Evolutionary conservation across 2,888 invertebrate species (phyloP).

Genomic region (Thymelicus sylvestris): DNA sequence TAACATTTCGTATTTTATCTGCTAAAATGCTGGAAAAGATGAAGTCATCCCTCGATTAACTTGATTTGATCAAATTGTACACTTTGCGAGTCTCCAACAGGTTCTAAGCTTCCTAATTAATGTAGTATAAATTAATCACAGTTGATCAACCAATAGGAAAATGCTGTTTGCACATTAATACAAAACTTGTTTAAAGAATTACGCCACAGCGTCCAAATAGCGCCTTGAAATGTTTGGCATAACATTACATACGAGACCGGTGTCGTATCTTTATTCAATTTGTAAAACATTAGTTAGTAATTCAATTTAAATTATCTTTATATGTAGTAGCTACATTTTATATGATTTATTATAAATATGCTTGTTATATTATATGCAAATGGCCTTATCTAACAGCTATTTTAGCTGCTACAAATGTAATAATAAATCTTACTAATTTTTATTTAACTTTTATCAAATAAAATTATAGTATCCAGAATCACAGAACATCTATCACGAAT

Average conservation of each 20-base stretch:
- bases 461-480: too few relatives aligned
- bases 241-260: not conserved
- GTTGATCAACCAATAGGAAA: constrained; percentile 34
- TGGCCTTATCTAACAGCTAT: too few relatives aligned
- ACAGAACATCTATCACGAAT: too few relatives aligned
- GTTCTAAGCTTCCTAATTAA: constrained; percentile 25
- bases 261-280: not conserved
- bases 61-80: constrained; percentile 20
- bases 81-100: not conserved
- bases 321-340: too few relatives aligned
- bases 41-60: constrained; percentile 4
- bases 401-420: too few relatives aligned
- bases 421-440: too few relatives aligned
- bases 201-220: constrained; percentile 23
- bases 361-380: too few relatives aligned
- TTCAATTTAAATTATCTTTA: not conserved
- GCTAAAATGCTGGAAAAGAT: not conserved
- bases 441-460: too few relatives aligned
- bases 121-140: constrained; percentile 32
- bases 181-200: constrained; percentile 33
- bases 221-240: constrained; percentile 20
- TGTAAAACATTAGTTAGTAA: not conserved
- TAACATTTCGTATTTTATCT: not conserved
- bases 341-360: too few relatives aligned
- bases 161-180: constrained; percentile 28